Conservation (phyloP, 2,888 invertebrate species). For the Prosopocoilus inquinatus region DNA sequence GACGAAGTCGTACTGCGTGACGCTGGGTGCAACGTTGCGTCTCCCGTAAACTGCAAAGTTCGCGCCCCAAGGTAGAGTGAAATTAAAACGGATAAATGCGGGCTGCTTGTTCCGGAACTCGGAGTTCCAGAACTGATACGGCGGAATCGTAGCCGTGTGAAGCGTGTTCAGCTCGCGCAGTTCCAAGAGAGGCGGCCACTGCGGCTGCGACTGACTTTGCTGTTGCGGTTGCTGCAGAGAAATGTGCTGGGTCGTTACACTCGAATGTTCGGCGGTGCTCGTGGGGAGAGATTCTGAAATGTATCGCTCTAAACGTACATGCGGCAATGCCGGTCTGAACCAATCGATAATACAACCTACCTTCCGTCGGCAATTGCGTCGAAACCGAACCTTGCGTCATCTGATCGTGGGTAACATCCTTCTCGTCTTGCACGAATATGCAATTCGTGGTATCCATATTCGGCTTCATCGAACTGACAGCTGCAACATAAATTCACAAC, state of each 20-base stretch:
- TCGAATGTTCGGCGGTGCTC: slow-evolving; percentile 68
- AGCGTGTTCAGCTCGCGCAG: slow-evolving; percentile 81
- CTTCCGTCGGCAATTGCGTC: slow-evolving; percentile 70
- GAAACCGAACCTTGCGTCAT: slow-evolving; percentile 74
- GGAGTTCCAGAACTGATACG: slow-evolving; percentile 91
- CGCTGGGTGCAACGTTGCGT: slow-evolving; percentile 91
- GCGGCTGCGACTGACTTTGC: slow-evolving; percentile 69
- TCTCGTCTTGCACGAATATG: slow-evolving; percentile 85
- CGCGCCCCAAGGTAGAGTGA: slow-evolving; percentile 88
- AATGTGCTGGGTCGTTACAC: slow-evolving; percentile 55
- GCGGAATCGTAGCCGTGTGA: slow-evolving; percentile 81
- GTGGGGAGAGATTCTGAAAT: slow-evolving; percentile 69
- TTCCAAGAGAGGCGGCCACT: slow-evolving; percentile 70
- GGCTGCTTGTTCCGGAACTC: slow-evolving; percentile 90
- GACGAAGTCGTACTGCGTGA: slow-evolving; percentile 95
- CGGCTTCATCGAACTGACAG: slow-evolving; percentile 87
- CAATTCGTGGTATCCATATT: slow-evolving; percentile 86
- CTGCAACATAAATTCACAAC: slow-evolving; percentile 58
- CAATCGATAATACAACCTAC: slow-evolving; percentile 43
- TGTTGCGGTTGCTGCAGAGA: slow-evolving; percentile 68
- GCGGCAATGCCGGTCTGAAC: neutral
- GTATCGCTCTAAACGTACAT: slow-evolving; percentile 15
- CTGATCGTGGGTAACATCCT: slow-evolving; percentile 85
- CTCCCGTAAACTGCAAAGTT: slow-evolving; percentile 95
- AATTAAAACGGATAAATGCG: slow-evolving; percentile 83